A percentile compares a stretch with the other conserved stretches of the same genome.
These are phyloP conservation scores for Stichodactyla mertensii DNA, from an alignment of 64 coral and sea anemone genomes.

Conservation along the genomic window DNA sequence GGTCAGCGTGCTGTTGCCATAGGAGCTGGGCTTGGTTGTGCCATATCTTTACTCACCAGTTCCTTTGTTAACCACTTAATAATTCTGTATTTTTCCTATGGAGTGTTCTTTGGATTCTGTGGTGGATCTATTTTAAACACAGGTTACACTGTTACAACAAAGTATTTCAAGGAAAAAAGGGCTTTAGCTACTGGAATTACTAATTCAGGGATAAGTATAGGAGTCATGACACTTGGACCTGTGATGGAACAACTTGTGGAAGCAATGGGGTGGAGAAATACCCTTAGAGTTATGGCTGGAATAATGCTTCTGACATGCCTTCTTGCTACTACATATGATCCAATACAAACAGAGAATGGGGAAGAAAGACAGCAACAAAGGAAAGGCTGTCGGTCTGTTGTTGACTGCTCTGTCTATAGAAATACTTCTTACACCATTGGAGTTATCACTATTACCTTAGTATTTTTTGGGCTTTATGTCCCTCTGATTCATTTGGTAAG, in stretches of 20 bases:
- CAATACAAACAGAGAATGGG: neutral
- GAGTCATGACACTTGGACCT: constrained; percentile 32
- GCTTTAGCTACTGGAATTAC: constrained; percentile 52
- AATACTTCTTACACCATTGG: constrained; percentile 19
- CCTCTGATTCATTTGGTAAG: constrained; percentile 68
- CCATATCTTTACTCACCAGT: neutral
- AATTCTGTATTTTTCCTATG: constrained; percentile 46
- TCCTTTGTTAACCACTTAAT: constrained; percentile 33
- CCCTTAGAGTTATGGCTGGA: constrained; percentile 33
- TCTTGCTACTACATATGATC: constrained; percentile 28
- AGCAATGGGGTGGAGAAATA: constrained; percentile 26
- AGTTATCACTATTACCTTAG: constrained; percentile 2
- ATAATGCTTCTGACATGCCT: constrained; percentile 8
- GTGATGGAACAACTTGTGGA: constrained; percentile 25
- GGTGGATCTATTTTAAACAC: constrained; percentile 36
- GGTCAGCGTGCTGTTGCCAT: constrained; percentile 40
- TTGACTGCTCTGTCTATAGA: constrained; percentile 51
- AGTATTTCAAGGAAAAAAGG: constrained; percentile 27
- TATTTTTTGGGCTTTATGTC: constrained; percentile 56
- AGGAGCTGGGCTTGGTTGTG: constrained; percentile 17
- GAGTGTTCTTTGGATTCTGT: constrained; percentile 47
- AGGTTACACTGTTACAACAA: neutral
- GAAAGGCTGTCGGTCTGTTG: neutral
- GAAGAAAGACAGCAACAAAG: neutral
- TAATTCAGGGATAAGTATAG: constrained; percentile 35